phyloP scores from a whole-genome alignment of 2,797 vertebrate species.

The Bufotes viridis region DNA sequence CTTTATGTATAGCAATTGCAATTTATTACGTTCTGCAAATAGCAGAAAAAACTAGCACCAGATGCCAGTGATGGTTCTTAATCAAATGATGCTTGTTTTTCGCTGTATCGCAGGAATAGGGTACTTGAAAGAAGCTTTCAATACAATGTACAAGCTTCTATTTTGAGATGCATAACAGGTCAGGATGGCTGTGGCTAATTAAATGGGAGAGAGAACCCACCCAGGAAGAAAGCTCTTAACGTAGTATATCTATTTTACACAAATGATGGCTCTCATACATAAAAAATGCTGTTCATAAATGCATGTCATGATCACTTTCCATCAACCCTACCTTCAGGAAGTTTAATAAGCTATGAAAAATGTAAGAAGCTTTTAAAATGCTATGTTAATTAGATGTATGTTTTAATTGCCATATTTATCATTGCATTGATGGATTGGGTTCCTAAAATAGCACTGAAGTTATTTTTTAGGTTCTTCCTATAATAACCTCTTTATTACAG shows the following conservation, averaged over 20 bases:
- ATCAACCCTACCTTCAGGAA: constrained; percentile 42
- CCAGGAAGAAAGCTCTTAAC: constrained; percentile 41
- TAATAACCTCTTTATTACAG: background rate
- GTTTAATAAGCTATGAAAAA: constrained; percentile 46
- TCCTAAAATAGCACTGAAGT: background rate
- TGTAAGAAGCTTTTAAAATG: constrained; percentile 4
- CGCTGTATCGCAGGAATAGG: constrained; percentile 18
- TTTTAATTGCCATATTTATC: constrained; percentile 5
- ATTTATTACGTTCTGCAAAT: background rate
- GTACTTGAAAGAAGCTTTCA: constrained; percentile 45
- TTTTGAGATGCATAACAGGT: constrained; percentile 46
- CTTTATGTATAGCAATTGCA: too few relatives aligned
- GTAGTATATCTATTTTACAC: constrained; percentile 42
- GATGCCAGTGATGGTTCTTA: constrained; percentile 44
- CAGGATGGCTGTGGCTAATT: constrained; percentile 48
- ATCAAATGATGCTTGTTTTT: constrained; percentile 46
- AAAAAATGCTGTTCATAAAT: constrained; percentile 47
- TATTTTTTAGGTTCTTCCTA: background rate
- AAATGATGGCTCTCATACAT: constrained; percentile 44
- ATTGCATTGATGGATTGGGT: background rate
- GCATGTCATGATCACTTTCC: constrained; percentile 47
- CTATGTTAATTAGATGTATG: constrained; percentile 24
- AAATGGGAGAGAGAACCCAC: constrained; percentile 44
- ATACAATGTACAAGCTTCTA: constrained; percentile 27
- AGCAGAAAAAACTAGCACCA: background rate